These are phyloP conservation scores for Labeo catla DNA, from an alignment of 2,113 vertebrate genomes.

Conservation along the genomic window DNA sequence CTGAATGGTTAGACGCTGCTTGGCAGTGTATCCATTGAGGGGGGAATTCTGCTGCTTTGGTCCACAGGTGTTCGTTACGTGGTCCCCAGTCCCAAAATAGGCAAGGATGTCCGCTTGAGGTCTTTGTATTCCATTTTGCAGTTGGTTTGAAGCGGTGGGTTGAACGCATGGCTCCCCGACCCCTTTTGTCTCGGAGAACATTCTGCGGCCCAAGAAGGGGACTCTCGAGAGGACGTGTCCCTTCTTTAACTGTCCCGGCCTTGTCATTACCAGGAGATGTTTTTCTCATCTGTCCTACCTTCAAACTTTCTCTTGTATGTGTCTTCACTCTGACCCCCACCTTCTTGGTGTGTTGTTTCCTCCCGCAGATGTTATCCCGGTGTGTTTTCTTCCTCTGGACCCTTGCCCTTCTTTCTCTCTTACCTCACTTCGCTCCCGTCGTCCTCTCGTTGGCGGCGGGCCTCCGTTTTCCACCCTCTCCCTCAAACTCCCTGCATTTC, in stretches of 20 bases:
- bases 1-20: conserved; percentile 64
- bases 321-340: conserved; percentile 54
- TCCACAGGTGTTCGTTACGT: conserved; percentile 48
- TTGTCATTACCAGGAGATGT: conserved; percentile 63
- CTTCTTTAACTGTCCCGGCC: conserved; percentile 66
- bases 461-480: conserved; percentile 56
- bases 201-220: conserved; percentile 64
- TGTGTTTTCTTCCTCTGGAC: conserved; percentile 51
- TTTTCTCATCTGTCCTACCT: conserved; percentile 47
- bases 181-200: conserved; percentile 73
- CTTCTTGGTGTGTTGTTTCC: conserved; percentile 48
- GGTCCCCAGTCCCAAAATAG: conserved; percentile 34
- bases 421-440: conserved; percentile 38
- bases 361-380: conserved; percentile 55
- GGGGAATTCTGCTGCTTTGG: conserved; percentile 33
- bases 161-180: neutral
- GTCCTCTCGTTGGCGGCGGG: conserved; percentile 50
- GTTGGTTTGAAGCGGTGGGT: neutral
- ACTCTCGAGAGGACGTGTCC: conserved; percentile 61
- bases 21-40: conserved; percentile 67
- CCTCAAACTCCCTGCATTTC: conserved; percentile 63
- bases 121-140: conserved; percentile 31
- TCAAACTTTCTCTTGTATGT: conserved; percentile 50
- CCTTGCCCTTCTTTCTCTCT: conserved; percentile 57
- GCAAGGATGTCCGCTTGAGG: conserved; percentile 35